Evolutionary conservation across 2,888 invertebrate genomes (phyloP).

Genomic region (Pediacus dermestoides): DNA sequence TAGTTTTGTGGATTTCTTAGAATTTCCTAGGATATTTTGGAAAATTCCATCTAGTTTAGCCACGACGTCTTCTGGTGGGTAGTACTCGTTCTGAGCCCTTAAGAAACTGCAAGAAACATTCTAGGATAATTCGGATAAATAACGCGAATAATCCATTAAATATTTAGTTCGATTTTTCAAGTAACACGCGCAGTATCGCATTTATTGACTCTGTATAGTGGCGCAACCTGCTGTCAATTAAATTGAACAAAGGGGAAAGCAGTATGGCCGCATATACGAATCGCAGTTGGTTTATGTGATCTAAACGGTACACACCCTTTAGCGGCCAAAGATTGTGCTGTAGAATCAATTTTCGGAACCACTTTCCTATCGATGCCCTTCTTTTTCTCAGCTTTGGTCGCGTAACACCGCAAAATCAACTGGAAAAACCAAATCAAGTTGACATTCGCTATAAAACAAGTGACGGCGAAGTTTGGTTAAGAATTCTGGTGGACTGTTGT

Average conservation of each 20-base stretch:
- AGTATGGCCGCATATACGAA: slow-evolving; percentile 42
- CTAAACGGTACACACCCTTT: slow-evolving; percentile 60
- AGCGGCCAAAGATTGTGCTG: slow-evolving; percentile 62
- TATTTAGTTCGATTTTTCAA: slow-evolving; percentile 20
- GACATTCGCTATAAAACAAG: no score
- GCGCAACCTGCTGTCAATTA: slow-evolving; percentile 24
- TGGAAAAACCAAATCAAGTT: slow-evolving; percentile 1
- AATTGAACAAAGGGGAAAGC: slow-evolving; percentile 30
- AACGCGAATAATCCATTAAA: slow-evolving; percentile 5
- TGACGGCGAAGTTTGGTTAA: no score
- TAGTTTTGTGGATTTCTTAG: slow-evolving; percentile 38
- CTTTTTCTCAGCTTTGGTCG: slow-evolving; percentile 48
- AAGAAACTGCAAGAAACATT: slow-evolving; percentile 61
- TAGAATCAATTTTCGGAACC: slow-evolving; percentile 51
- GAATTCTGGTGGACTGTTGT: slow-evolving; percentile 4
- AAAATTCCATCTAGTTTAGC: slow-evolving; percentile 62
- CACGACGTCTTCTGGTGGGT: slow-evolving; percentile 64
- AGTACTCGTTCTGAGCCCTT: slow-evolving; percentile 70
- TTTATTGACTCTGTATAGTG: slow-evolving; percentile 45
- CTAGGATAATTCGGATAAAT: slow-evolving; percentile 13
- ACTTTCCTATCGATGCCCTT: slow-evolving; percentile 47
- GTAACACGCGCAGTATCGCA: slow-evolving; percentile 48
- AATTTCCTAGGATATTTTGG: slow-evolving; percentile 51
- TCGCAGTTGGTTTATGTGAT: slow-evolving; percentile 31
- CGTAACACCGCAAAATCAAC: slow-evolving; percentile 37